Percentiles rank a stretch among this genome's conserved stretches.
phyloP scores from a whole-genome alignment of 2,888 invertebrate species.

The Gonocerus acuteangulatus region DNA sequence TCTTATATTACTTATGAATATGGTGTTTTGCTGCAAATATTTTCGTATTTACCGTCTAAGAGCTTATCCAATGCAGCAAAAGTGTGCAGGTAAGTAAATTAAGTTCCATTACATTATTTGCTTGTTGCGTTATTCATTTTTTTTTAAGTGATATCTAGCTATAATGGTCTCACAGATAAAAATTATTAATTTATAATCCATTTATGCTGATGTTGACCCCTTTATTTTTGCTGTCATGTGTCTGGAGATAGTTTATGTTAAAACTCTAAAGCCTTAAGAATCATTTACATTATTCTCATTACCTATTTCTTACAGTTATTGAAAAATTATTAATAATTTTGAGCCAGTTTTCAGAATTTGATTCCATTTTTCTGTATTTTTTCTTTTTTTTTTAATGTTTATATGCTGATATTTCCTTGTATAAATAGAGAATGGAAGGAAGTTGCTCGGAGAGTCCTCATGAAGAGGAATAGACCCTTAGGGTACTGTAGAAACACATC shows the following conservation, averaged over 20 bases:
- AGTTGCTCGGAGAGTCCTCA: constrained; percentile 11
- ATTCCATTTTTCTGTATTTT: too few species aligned
- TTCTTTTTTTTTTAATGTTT: background rate
- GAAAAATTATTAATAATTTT: too few species aligned
- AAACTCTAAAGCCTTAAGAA: too few species aligned
- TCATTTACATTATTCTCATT: too few species aligned
- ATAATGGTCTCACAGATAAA: too few species aligned
- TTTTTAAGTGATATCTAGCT: too few species aligned
- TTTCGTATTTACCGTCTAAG: constrained; percentile 9
- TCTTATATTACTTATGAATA: constrained; percentile 15
- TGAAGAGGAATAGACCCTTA: constrained; percentile 8
- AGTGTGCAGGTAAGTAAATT: constrained; percentile 6
- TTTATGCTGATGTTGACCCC: too few species aligned
- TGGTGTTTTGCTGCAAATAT: constrained; percentile 13
- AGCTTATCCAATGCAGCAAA: constrained; percentile 6
- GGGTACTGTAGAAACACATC: constrained; percentile 3
- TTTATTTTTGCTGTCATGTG: too few species aligned
- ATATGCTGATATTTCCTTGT: background rate
- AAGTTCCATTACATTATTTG: background rate
- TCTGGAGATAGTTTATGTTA: too few species aligned
- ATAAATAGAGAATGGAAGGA: constrained; percentile 20
- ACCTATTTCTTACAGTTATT: too few species aligned
- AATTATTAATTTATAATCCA: too few species aligned
- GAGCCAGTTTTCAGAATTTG: too few species aligned
- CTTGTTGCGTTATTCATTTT: background rate